Evolutionary conservation across 2,888 invertebrate genomes (phyloP), one percentile per base, ranked within the genome.

Genomic region (Nebria salina): DNA sequence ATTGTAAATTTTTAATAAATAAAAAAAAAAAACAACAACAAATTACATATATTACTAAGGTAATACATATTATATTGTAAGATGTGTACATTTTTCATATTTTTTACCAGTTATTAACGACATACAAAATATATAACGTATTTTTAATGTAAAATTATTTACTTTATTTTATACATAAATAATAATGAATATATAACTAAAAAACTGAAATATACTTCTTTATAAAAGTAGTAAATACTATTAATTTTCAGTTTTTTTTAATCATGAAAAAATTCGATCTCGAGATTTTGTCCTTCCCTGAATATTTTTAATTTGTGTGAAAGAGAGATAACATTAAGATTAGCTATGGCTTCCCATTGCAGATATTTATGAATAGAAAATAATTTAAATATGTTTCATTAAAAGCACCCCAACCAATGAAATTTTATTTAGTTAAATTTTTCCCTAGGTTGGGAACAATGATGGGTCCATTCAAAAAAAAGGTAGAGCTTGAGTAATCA

Each of bases 11-110:
- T 75, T 75, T 66, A 66, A 80, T 75, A 65, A 78, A n/a, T 20
- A 20, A 20, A 20, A 20, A 20, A 20, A 20, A 76, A 73, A 78
- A 78, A 65, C 66, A 78, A 34, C 13, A 54, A 54, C 8, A 54
- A 54, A 3, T 54, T 8, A 54, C 54, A 75, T 70, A 70, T 13
- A 26, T 79, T 34, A 54, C 65, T 78, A 79, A 79, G 75, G 34
- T 74, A 79, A 79, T 78, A 79, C 75, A 79, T 79, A 73, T 73
- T 43, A 73, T 73, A 78, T 78, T 78, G 74, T 78, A 79, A 79
- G 79, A 66, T 79, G 79, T 79, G 79, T 79, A 79, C 79, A 79
- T 79, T 79, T 79, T 79, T 79, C 79, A 79, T 79, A 79, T 79
- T 79, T 78, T 79, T 65, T 79, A 79, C 74, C 79, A 79, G 75